Percentiles rank a stretch among this genome's conserved stretches.
Evolutionary conservation across 2,888 invertebrate genomes (phyloP).

Genomic region (Amphiduros pacificus): DNA sequence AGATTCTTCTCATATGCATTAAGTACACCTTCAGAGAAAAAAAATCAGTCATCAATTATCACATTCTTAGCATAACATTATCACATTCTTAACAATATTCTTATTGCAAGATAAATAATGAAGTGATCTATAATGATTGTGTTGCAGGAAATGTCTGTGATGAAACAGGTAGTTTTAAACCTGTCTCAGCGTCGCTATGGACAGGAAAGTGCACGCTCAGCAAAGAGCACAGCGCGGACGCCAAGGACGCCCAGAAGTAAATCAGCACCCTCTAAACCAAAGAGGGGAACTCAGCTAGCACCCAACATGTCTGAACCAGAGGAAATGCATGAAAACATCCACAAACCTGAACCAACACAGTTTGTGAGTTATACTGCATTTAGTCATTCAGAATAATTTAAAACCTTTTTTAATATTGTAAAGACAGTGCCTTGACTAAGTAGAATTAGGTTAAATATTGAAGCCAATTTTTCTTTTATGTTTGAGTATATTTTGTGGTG

Average conservation of each 20-base stretch:
- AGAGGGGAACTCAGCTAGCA: background rate
- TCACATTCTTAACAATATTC: no score
- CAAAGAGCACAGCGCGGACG: background rate
- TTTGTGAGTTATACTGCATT: slow-evolving; percentile 31
- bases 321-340: slow-evolving; percentile 22
- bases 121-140: background rate
- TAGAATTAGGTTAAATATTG: no score
- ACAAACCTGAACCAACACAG: slow-evolving; percentile 27
- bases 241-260: slow-evolving; percentile 1
- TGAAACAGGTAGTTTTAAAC: slow-evolving; percentile 54
- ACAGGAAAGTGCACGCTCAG: slow-evolving; percentile 14
- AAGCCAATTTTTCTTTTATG: no score
- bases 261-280: background rate
- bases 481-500: no score
- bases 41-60: no score
- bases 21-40: no score
- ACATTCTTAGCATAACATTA: no score
- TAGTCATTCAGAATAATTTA: no score
- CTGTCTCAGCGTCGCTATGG: slow-evolving; percentile 40
- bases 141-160: slow-evolving; percentile 53
- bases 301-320: slow-evolving; percentile 9
- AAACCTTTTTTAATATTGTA: no score
- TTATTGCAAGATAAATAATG: no score
- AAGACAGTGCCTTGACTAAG: no score
- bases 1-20: no score